Evolutionary conservation across 2,113 vertebrate species (phyloP), one percentile per base, ranked within the genome.

Genomic region (Anoplopoma fimbria): DNA sequence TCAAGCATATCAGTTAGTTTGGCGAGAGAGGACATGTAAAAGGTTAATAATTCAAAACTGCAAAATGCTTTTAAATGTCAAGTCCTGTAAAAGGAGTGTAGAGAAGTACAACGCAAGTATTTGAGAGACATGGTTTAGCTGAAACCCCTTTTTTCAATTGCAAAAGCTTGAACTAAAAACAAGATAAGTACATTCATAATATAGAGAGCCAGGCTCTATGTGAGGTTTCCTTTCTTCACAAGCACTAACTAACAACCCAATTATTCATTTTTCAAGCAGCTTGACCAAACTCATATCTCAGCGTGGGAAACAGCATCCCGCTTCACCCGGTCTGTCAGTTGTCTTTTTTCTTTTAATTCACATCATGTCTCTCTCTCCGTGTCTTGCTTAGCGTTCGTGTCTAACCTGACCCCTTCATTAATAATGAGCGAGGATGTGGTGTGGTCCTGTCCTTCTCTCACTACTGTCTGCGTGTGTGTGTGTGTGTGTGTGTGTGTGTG

Each of bases 191-290:
- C n/a, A n/a, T n/a, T n/a, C n/a, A n/a, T n/a, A n/a, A n/a, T n/a
- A n/a, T n/a, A n/a, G n/a, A n/a, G 60, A 40, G 55, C 57, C 23
- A 3, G 2, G 23, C 80, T 79, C 80, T 33, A 58, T 58, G 64
- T 38, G 69, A 74, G 63, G 21, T 61, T 45, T n/a, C 33, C 78
- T 73, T 60, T 65, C 25, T 60, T 72, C 29, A 78, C 36, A 40
- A 82, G 61, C 81, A 76, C 62, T 75, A 36, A 62, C 67, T 86
- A 65, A 38, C 21, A 65, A 38, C 21, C 81, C 73, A 90, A 85
- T 81, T 87, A 80, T 79, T 13, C 9, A 33, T 81, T 60, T 82
- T 77, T 75, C 63, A 75, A 53, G 75, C 78, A 64, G 60, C 25
- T 33, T 69, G 82, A 79, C 70, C 71, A 58, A 81, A 87, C 31